Percentiles rank a stretch among this genome's conserved stretches.
phyloP scores from a whole-genome alignment of 2,797 vertebrate genomes.

The Pangasius sanitwongsei region DNA sequence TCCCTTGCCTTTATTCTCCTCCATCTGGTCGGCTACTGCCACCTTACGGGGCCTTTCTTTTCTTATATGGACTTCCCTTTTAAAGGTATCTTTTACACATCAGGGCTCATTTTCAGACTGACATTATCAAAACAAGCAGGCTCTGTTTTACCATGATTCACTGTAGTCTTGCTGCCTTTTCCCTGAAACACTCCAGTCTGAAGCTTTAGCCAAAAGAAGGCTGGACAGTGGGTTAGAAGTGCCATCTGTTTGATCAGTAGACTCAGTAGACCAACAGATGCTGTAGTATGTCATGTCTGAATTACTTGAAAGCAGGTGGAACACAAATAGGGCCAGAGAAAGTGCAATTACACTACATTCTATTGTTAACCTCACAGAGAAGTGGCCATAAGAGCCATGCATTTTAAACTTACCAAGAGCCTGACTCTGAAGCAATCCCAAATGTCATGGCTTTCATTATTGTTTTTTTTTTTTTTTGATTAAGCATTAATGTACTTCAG shows the following conservation, averaged over 20 bases:
- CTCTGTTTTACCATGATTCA: conserved; percentile 23
- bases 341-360: conserved; percentile 76
- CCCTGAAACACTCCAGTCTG: not conserved
- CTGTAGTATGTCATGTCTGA: conserved; percentile 65
- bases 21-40: not conserved
- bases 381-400: conserved; percentile 60
- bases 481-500: conserved; percentile 60
- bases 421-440: conserved; percentile 61
- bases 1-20: conserved; percentile 16
- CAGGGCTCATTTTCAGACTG: conserved; percentile 43
- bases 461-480: conserved; percentile 44
- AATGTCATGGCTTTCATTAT: conserved; percentile 51
- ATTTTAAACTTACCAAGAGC: conserved; percentile 60
- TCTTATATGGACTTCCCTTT: conserved; percentile 18
- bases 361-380: conserved; percentile 65
- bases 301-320: conserved; percentile 58
- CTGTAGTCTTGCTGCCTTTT: conserved; percentile 31
- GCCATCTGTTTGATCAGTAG: conserved; percentile 44
- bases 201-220: conserved; percentile 4
- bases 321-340: conserved; percentile 66
- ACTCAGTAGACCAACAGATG: conserved; percentile 55
- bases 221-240: conserved; percentile 14
- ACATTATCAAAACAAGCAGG: conserved; percentile 33
- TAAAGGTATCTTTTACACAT: conserved; percentile 34
- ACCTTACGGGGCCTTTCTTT: conserved; percentile 19